Evolutionary conservation across 1,140 invertebrate genomes (phyloP).

Genomic region (Stegodyphus mimosarum): DNA sequence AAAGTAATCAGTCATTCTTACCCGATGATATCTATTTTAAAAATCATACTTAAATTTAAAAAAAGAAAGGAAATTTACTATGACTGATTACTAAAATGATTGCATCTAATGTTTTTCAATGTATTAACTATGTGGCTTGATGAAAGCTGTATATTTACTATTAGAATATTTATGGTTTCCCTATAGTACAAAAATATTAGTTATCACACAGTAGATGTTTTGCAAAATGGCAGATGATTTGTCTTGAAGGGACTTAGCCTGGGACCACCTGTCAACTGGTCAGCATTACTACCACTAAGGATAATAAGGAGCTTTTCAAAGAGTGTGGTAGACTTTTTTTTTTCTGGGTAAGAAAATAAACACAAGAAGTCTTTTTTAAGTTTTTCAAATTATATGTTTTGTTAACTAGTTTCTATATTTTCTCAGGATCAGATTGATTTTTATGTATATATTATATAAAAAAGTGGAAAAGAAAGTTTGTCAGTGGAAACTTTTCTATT

Average conservation of each 20-base stretch:
- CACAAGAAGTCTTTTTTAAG: slow-evolving; percentile 41
- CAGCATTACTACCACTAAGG: slow-evolving; percentile 10
- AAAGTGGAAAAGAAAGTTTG: too few relatives aligned
- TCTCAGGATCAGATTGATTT: slow-evolving; percentile 4
- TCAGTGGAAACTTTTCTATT: too few relatives aligned
- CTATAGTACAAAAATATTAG: too few relatives aligned
- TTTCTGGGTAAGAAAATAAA: neutral
- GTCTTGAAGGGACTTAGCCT: slow-evolving; percentile 5
- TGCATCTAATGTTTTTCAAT: too few relatives aligned
- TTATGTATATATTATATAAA: neutral
- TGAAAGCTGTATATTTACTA: too few relatives aligned
- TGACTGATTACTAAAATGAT: too few relatives aligned
- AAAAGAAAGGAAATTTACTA: too few relatives aligned
- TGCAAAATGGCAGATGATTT: neutral
- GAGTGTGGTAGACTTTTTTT: slow-evolving; percentile 54
- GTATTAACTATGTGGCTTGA: too few relatives aligned
- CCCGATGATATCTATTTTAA: too few relatives aligned
- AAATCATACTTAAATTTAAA: too few relatives aligned
- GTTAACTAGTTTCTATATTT: slow-evolving; percentile 33
- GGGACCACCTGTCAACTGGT: slow-evolving; percentile 45
- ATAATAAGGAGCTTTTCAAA: neutral
- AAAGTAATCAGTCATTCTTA: too few relatives aligned
- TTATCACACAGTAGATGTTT: neutral
- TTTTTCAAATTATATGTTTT: slow-evolving; percentile 58
- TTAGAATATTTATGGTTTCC: too few relatives aligned